phyloP scores from a whole-genome alignment of 2,797 vertebrate species.

The Buceros bicornis region DNA sequence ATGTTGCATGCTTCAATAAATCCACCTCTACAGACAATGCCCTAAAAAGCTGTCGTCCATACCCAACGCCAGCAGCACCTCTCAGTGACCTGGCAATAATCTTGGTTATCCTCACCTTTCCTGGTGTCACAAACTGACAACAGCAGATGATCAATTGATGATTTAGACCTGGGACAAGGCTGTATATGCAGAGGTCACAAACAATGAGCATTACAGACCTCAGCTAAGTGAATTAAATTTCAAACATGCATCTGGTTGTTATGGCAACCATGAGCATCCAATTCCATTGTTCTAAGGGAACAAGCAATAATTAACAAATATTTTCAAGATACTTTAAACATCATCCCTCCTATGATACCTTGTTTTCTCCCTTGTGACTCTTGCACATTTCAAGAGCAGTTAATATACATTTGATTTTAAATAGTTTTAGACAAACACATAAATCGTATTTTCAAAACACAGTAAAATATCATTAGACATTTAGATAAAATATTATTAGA shows the following conservation, averaged over 20 bases:
- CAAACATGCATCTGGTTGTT: slow-evolving; percentile 36
- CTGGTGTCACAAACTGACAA: not conserved
- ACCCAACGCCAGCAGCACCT: not conserved
- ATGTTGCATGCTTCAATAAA: not conserved
- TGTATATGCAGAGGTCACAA: not conserved
- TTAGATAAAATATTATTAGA: too few relatives aligned
- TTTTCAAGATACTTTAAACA: slow-evolving; percentile 12
- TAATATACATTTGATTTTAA: not conserved
- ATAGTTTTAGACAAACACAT: not conserved
- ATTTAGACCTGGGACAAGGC: not conserved
- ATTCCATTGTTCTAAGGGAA: slow-evolving; percentile 47
- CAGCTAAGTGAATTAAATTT: slow-evolving; percentile 50
- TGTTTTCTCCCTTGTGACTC: not conserved
- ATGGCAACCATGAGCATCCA: slow-evolving; percentile 32
- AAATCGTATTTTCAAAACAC: not conserved
- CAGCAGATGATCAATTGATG: not conserved
- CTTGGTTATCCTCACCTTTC: not conserved
- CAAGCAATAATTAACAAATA: slow-evolving; percentile 44
- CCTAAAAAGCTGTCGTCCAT: not conserved
- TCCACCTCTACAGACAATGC: not conserved
- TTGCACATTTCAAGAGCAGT: not conserved
- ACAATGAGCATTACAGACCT: not conserved
- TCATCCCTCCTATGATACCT: not conserved
- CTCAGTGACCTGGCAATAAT: not conserved
- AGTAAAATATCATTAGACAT: too few relatives aligned